Percentiles rank a stretch among this genome's conserved stretches.
Evolutionary conservation across 2,888 invertebrate genomes (phyloP).

Genomic region (Hecatera dysodea): DNA sequence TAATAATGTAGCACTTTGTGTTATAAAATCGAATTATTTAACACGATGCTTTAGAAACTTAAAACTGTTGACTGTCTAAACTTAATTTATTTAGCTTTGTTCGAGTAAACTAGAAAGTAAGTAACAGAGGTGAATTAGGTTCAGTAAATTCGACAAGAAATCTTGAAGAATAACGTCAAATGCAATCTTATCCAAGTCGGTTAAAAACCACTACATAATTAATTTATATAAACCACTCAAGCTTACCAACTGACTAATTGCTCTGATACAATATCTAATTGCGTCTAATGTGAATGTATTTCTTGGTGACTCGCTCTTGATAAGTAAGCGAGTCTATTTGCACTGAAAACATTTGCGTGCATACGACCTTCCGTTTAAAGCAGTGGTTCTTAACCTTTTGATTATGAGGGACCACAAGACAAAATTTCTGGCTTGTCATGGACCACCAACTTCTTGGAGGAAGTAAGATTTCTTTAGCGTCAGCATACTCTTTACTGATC

Average conservation of each 20-base stretch:
- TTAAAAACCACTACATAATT: not conserved
- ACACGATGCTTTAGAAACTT: not conserved
- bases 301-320: conserved; percentile 5
- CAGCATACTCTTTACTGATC: no score
- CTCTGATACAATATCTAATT: conserved; percentile 15
- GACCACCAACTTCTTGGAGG: no score
- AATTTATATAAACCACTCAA: not conserved
- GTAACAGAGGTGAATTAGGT: not conserved
- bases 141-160: not conserved
- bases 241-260: conserved; percentile 11
- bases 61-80: conserved; percentile 2
- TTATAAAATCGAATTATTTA: conserved; percentile 4
- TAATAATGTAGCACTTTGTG: conserved; percentile 1
- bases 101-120: conserved; percentile 7
- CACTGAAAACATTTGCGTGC: not conserved
- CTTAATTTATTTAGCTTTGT: conserved; percentile 26
- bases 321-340: conserved; percentile 15
- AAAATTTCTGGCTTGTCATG: no score
- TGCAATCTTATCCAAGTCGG: not conserved
- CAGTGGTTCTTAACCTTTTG: no score
- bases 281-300: conserved; percentile 5
- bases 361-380: not conserved
- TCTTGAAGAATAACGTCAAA: not conserved
- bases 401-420: no score
- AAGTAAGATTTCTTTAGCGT: no score